phyloP scores from a whole-genome alignment of 1,140 invertebrate genomes.

The Apis dorsata region DNA sequence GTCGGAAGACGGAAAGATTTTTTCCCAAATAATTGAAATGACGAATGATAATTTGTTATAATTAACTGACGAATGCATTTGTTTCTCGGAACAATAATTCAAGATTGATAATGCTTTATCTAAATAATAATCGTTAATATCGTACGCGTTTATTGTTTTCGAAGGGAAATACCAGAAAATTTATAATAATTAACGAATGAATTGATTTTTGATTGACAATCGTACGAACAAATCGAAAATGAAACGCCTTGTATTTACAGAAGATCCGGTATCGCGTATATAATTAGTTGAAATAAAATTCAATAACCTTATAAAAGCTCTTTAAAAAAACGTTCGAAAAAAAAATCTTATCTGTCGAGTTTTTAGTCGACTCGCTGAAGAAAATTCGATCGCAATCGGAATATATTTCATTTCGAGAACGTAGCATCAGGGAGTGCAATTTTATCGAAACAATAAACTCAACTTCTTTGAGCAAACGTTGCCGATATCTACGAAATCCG shows the following conservation, averaged over 20 bases:
- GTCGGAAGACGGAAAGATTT: background rate
- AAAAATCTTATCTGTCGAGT: background rate
- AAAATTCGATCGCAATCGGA: background rate
- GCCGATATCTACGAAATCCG: conserved; percentile 20
- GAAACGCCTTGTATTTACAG: background rate
- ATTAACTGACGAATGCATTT: background rate
- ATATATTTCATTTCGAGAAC: background rate
- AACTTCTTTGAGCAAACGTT: background rate
- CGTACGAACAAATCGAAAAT: background rate
- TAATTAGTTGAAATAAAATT: background rate
- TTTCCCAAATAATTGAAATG: background rate
- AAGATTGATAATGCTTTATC: conserved; percentile 24
- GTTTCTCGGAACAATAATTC: background rate
- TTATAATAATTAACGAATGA: background rate
- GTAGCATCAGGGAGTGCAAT: background rate
- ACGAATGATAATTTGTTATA: background rate
- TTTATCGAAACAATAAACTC: background rate
- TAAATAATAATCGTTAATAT: conserved; percentile 29
- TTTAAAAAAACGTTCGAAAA: background rate
- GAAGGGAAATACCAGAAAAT: background rate
- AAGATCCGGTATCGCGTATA: background rate
- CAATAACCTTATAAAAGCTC: background rate
- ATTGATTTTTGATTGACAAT: background rate
- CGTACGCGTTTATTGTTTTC: background rate
- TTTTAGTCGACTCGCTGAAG: background rate